Percentiles rank a stretch among this genome's conserved stretches.
phyloP scores from a whole-genome alignment of 1,140 invertebrate genomes.

The silkworm (Bombyx mori) region DNA sequence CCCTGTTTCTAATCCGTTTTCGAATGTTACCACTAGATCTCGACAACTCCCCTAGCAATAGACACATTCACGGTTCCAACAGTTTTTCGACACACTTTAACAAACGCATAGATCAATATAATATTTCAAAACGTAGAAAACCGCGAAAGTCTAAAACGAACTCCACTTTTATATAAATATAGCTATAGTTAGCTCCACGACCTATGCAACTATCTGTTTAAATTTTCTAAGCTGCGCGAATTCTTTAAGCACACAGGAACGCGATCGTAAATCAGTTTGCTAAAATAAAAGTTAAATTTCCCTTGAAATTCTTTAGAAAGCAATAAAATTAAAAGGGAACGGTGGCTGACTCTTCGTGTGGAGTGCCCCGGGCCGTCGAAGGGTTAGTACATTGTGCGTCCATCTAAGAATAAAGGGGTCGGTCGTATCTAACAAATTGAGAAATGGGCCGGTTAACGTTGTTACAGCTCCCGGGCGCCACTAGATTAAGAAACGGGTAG shows the following conservation, averaged over 20 bases:
- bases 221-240: no score
- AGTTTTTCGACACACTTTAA: no score
- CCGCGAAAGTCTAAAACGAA: no score
- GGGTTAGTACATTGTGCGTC: constrained; percentile 48
- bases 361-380: constrained; percentile 48
- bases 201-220: background rate
- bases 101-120: no score
- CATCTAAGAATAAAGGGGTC: constrained; percentile 50
- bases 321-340: constrained; percentile 50
- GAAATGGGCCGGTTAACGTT: constrained; percentile 67
- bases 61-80: no score
- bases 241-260: background rate
- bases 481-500: constrained; percentile 41
- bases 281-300: constrained; percentile 18
- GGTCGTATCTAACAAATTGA: constrained; percentile 50
- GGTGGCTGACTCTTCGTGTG: constrained; percentile 29
- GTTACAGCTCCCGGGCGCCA: constrained; percentile 49
- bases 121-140: no score
- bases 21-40: no score
- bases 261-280: constrained; percentile 2
- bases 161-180: no score
- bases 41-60: no score
- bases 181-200: background rate
- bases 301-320: constrained; percentile 35
- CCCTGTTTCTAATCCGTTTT: no score